Evolutionary conservation across 2,888 invertebrate genomes (phyloP).

Genomic region (Nymphalis polychloros): DNA sequence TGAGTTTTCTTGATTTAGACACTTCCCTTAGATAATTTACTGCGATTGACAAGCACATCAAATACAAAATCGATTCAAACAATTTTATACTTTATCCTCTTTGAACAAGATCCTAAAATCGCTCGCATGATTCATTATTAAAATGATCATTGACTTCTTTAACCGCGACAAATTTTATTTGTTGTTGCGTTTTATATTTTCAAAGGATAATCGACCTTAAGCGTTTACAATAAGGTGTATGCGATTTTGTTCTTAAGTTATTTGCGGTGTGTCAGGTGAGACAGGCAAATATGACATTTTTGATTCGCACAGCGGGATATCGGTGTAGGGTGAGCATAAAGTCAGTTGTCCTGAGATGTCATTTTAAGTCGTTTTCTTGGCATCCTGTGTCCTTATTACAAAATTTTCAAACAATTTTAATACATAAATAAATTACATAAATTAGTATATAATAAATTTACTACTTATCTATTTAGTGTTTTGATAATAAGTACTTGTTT

Average conservation of each 20-base stretch:
- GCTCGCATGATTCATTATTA: not conserved
- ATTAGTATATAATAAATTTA: no score
- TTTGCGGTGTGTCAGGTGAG: slow-evolving; percentile 5
- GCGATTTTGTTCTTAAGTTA: not conserved
- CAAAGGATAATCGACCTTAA: not conserved
- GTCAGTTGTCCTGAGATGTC: not conserved
- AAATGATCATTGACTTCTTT: slow-evolving; percentile 6
- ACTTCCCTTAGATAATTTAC: not conserved
- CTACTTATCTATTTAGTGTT: no score
- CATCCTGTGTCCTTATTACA: no score
- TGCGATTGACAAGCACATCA: slow-evolving; percentile 7
- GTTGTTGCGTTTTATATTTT: not conserved
- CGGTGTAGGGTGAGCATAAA: slow-evolving; percentile 25
- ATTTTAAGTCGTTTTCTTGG: not conserved
- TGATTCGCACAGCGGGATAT: slow-evolving; percentile 35
- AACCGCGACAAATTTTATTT: not conserved
- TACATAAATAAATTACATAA: no score
- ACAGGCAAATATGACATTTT: slow-evolving; percentile 35
- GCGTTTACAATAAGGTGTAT: not conserved
- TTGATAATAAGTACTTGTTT: no score
- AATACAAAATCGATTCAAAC: not conserved
- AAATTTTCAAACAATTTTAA: no score
- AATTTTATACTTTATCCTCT: not conserved
- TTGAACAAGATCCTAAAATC: not conserved
- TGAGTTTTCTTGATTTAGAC: not conserved